Percentiles rank a stretch among this genome's conserved stretches.
These are phyloP conservation scores for Cryptus viduatorius DNA, from an alignment of 2,888 invertebrate species.

Conservation along the genomic window DNA sequence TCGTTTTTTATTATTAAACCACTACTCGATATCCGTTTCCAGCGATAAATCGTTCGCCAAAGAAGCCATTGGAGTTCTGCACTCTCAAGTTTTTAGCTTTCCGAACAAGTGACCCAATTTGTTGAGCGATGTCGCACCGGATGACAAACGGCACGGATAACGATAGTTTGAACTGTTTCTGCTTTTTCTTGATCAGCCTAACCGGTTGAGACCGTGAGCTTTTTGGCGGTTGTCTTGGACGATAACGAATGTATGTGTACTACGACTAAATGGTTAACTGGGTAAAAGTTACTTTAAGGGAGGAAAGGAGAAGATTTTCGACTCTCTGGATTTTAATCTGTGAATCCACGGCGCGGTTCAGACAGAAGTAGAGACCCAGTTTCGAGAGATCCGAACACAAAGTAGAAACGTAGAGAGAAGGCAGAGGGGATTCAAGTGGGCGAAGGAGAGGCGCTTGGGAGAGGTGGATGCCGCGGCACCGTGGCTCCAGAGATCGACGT, in stretches of 20 bases:
- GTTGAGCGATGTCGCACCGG: slow-evolving; percentile 22
- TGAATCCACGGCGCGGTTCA: slow-evolving; percentile 37
- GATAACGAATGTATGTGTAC: slow-evolving; percentile 59
- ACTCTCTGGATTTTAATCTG: slow-evolving; percentile 68
- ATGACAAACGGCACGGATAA: slow-evolving; percentile 36
- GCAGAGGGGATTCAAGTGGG: slow-evolving; percentile 13
- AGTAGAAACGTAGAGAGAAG: slow-evolving; percentile 24
- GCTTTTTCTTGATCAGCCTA: slow-evolving; percentile 18
- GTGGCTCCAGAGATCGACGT: slow-evolving; percentile 62
- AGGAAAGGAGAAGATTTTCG: not conserved
- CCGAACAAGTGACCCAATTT: slow-evolving; percentile 18
- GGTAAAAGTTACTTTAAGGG: slow-evolving; percentile 38
- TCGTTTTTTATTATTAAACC: not conserved
- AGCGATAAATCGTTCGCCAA: slow-evolving; percentile 6
- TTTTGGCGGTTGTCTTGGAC: slow-evolving; percentile 54
- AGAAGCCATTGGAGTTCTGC: not conserved
- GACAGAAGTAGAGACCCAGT: slow-evolving; percentile 42
- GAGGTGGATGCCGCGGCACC: slow-evolving; percentile 13
- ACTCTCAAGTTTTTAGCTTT: slow-evolving; percentile 15
- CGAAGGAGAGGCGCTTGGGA: slow-evolving; percentile 23
- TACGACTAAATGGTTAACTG: slow-evolving; percentile 38
- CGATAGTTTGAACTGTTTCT: slow-evolving; percentile 39
- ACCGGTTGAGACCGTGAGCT: slow-evolving; percentile 36
- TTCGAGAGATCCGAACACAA: slow-evolving; percentile 45
- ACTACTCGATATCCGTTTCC: not conserved